Conservation (phyloP, 2,113 vertebrate genomes). For the Engraulis encrasicolus region DNA sequence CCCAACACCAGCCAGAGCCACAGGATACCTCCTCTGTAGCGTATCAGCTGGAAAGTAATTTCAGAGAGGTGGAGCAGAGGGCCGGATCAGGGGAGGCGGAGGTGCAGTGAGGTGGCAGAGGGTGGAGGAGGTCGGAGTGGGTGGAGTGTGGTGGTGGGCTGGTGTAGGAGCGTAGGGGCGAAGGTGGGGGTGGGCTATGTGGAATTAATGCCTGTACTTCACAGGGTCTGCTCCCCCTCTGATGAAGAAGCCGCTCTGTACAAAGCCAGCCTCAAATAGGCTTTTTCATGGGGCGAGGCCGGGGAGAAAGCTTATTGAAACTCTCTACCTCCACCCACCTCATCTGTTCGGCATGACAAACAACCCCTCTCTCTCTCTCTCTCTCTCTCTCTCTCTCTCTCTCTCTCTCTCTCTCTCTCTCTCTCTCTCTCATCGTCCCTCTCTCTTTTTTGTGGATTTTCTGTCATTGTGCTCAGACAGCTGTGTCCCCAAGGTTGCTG, state of each 20-base stretch:
- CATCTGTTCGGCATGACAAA: slow-evolving; percentile 1
- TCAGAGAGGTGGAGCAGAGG: slow-evolving; percentile 24
- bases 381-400: background rate
- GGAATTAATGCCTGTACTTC: slow-evolving; percentile 41
- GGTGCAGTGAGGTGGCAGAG: background rate
- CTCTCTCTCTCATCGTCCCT: no score
- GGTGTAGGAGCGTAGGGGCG: background rate
- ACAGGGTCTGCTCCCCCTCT: slow-evolving; percentile 32
- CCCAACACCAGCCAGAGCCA: no score
- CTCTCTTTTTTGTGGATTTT: no score
- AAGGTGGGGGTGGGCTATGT: background rate
- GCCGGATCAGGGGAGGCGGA: background rate
- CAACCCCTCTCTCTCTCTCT: background rate
- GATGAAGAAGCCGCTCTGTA: slow-evolving; percentile 1
- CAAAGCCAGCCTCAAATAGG: slow-evolving; percentile 38
- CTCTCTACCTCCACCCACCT: background rate
- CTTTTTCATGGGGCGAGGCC: slow-evolving; percentile 20
- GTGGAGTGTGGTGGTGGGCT: background rate
- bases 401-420: background rate
- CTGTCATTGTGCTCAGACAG: background rate
- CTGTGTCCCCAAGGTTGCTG: slow-evolving; percentile 29
- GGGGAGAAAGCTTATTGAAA: background rate
- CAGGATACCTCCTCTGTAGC: background rate
- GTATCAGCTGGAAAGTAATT: slow-evolving; percentile 31
- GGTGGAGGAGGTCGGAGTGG: background rate